Conservation (phyloP, 2,888 invertebrate species). For the Tetranychus piercei region DNA sequence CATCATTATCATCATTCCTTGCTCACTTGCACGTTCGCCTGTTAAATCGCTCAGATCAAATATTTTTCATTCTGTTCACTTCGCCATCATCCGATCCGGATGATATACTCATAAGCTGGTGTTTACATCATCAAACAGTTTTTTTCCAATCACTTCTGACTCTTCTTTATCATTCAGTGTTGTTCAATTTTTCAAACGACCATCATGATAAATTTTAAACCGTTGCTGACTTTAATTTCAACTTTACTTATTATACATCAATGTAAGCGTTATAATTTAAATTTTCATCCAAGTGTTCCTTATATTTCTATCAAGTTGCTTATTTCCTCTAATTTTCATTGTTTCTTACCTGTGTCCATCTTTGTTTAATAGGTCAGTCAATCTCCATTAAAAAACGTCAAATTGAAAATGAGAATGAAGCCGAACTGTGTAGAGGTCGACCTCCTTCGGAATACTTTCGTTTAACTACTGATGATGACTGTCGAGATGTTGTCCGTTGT, state of each 20-base stretch:
- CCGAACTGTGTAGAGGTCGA: conserved; percentile 61
- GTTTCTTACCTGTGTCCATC: too few species aligned
- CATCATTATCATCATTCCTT: neutral
- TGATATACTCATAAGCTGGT: neutral
- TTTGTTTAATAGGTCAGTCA: too few species aligned
- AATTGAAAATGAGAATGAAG: conserved; percentile 46
- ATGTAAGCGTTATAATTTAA: neutral
- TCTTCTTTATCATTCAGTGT: neutral
- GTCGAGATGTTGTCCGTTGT: conserved; percentile 78
- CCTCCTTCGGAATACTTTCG: conserved; percentile 83
- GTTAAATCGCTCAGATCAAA: neutral
- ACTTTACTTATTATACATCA: neutral
- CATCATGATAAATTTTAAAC: neutral
- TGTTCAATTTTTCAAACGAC: neutral
- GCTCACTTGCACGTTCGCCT: neutral
- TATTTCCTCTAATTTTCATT: neutral
- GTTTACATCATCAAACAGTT: neutral
- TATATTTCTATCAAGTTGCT: neutral
- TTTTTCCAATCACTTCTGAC: neutral
- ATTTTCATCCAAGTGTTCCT: neutral
- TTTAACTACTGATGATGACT: conserved; percentile 60
- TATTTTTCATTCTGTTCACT: neutral
- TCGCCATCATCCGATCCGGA: neutral
- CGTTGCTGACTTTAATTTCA: neutral
- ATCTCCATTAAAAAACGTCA: conserved; percentile 37